A percentile compares a stretch with the other conserved stretches of the same genome.
phyloP scores from a whole-genome alignment of 2,797 vertebrate species.

The Enteromius treurensis region DNA sequence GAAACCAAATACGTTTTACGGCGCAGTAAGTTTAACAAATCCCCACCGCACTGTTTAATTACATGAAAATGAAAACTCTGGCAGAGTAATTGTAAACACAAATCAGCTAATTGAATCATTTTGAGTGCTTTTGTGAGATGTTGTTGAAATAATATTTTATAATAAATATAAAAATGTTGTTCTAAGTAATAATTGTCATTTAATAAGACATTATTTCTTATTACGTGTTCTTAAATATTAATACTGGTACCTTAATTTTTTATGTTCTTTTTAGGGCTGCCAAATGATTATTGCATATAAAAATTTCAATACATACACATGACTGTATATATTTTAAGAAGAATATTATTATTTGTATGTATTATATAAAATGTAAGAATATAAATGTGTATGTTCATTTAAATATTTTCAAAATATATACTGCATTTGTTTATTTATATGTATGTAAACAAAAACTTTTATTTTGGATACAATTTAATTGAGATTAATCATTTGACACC shows the following conservation, averaged over 20 bases:
- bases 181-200: not conserved
- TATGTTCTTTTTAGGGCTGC: not conserved
- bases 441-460: no score
- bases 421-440: no score
- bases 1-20: not conserved
- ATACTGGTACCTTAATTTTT: no score
- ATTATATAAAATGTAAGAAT: no score
- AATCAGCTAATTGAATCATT: not conserved
- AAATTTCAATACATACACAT: no score
- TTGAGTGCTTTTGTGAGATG: not conserved
- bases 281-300: not conserved
- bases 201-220: not conserved
- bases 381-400: no score
- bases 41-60: not conserved
- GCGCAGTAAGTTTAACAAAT: not conserved
- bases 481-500: not conserved
- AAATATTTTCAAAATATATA: no score
- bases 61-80: slow-evolving; percentile 3
- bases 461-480: not conserved
- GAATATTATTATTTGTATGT: no score
- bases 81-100: not conserved
- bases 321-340: no score
- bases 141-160: not conserved
- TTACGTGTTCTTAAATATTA: no score
- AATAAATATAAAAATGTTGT: not conserved